Percentiles rank a stretch among this genome's conserved stretches.
Evolutionary conservation across 2,888 invertebrate genomes (phyloP).

Genomic region (Fragum fragum): DNA sequence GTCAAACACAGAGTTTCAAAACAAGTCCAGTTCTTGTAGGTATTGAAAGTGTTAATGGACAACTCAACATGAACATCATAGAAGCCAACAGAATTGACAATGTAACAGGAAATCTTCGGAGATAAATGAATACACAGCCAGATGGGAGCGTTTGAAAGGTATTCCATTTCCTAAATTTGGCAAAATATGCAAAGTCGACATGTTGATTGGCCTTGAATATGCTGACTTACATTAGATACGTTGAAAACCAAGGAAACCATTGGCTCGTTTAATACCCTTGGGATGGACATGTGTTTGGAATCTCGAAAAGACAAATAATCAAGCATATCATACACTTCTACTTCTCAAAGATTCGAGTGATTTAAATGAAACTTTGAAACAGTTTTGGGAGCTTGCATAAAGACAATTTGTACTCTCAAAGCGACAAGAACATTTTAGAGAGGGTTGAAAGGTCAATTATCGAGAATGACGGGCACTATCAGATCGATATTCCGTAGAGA

Average conservation of each 20-base stretch:
- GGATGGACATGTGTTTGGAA: slow-evolving; percentile 58
- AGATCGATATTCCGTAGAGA: slow-evolving; percentile 38
- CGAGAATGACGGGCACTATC: slow-evolving; percentile 15
- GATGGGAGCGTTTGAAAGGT: slow-evolving; percentile 34
- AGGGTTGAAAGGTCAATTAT: slow-evolving; percentile 6
- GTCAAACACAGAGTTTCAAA: slow-evolving; percentile 42
- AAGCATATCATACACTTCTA: neutral
- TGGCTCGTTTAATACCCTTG: slow-evolving; percentile 50
- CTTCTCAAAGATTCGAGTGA: neutral
- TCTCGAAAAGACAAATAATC: no score
- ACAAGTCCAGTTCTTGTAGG: slow-evolving; percentile 37
- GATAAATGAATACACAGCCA: slow-evolving; percentile 31
- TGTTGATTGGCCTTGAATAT: slow-evolving; percentile 51
- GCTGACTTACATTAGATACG: slow-evolving; percentile 46
- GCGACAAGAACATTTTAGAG: neutral
- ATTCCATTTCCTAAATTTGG: slow-evolving; percentile 24
- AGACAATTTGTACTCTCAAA: neutral
- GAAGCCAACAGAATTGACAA: slow-evolving; percentile 34
- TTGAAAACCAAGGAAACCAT: slow-evolving; percentile 46
- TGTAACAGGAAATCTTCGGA: slow-evolving; percentile 46
- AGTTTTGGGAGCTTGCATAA: slow-evolving; percentile 44
- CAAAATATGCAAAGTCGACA: slow-evolving; percentile 24
- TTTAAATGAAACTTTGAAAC: slow-evolving; percentile 8
- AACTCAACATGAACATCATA: slow-evolving; percentile 2
- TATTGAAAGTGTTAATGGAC: slow-evolving; percentile 28